Percentiles rank a stretch among this genome's conserved stretches.
Conservation (phyloP, 35 echinoderm and acorn worm species). For the Amphiura filiformis region DNA sequence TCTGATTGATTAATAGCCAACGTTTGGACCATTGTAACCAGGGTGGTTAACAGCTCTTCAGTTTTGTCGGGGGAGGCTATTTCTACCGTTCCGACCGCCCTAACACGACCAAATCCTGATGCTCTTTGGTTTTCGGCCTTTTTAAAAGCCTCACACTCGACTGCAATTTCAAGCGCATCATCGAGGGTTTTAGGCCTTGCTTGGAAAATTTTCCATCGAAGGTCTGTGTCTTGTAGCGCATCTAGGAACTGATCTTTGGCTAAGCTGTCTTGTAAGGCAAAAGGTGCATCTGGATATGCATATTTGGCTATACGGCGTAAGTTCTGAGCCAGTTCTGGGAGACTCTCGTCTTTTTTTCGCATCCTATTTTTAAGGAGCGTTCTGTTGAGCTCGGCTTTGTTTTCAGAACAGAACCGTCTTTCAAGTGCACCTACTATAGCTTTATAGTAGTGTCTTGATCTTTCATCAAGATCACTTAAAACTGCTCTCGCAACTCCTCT, state of each 20-base stretch:
- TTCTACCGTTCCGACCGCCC: background rate
- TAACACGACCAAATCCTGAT: too few relatives aligned
- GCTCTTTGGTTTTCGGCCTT: too few relatives aligned
- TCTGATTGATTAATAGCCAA: background rate
- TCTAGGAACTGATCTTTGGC: too few relatives aligned
- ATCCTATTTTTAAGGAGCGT: conserved; percentile 2
- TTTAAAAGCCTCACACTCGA: too few relatives aligned
- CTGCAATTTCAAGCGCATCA: too few relatives aligned
- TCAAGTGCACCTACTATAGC: background rate
- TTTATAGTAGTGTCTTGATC: background rate
- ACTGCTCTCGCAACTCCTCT: background rate
- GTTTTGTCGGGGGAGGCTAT: too few relatives aligned
- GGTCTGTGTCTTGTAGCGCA: too few relatives aligned
- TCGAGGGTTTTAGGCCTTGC: too few relatives aligned
- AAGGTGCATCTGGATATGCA: background rate
- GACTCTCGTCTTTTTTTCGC: background rate
- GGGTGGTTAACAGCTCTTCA: too few relatives aligned
- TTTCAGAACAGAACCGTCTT: conserved; percentile 2
- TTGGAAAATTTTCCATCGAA: too few relatives aligned
- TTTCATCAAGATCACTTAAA: background rate
- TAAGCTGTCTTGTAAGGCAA: too few relatives aligned
- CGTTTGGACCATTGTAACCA: too few relatives aligned
- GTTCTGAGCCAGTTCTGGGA: background rate
- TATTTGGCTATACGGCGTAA: background rate
- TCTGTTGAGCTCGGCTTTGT: conserved; percentile 7